These are phyloP conservation scores for Druon quercuslanigerum DNA, from an alignment of 1,140 invertebrate species.

Conservation along the genomic window DNA sequence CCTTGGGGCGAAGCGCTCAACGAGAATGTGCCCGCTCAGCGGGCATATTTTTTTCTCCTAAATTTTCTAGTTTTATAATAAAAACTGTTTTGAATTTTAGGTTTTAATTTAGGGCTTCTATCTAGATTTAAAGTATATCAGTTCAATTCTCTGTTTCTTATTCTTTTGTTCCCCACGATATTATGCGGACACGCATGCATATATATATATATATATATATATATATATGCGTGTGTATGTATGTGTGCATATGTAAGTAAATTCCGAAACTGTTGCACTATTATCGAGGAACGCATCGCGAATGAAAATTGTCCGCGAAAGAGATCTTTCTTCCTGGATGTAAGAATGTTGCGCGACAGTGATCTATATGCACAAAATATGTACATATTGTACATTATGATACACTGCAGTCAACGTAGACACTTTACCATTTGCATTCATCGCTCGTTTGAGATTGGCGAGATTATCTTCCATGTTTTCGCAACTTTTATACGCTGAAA, in stretches of 20 bases:
- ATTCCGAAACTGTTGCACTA: conserved; percentile 28
- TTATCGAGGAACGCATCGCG: conserved; percentile 28
- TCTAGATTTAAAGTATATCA: not conserved
- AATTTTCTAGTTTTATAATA: too few relatives aligned
- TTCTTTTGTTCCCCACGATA: conserved; percentile 20
- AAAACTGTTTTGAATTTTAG: too few relatives aligned
- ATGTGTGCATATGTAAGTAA: conserved; percentile 27
- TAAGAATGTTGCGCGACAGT: conserved; percentile 31
- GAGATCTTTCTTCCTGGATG: conserved; percentile 25
- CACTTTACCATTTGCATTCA: conserved; percentile 16
- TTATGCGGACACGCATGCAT: conserved; percentile 15
- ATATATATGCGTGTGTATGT: too few relatives aligned
- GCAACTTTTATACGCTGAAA: conserved; percentile 6
- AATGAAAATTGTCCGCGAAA: conserved; percentile 21
- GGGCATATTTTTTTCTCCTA: too few relatives aligned
- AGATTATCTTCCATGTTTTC: conserved; percentile 15
- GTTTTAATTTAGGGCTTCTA: too few relatives aligned
- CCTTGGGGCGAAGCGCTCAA: too few relatives aligned
- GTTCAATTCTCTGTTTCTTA: not conserved
- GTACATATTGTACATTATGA: conserved; percentile 23
- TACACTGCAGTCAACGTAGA: conserved; percentile 17
- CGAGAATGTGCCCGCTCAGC: too few relatives aligned
- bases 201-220: too few relatives aligned
- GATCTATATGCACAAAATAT: conserved; percentile 31
- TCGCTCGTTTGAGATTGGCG: not conserved